Base-by-base conservation (phyloP, 1,140 invertebrate genomes). In the Aplysia californica region DNA sequence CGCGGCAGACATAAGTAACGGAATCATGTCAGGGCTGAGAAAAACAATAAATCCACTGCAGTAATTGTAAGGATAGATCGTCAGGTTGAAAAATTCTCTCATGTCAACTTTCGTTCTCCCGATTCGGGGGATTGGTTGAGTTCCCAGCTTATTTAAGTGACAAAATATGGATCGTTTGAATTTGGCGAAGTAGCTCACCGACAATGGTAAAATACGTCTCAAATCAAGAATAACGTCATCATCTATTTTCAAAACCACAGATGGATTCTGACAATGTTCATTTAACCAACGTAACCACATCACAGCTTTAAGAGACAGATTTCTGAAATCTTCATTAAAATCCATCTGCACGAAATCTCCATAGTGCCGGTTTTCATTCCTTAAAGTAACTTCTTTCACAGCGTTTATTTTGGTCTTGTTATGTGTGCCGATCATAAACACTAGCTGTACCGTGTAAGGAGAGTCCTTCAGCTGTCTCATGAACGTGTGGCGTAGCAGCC, bases 201-300 rank as follows among this genome's bases (percentile, higher is more conserved):
- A 33, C 23, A 66, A 23, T 2, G 31, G 23, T 20, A 83, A 50
- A 5, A 80, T 0, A 38, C 70, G 71, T 31, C 93, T 93, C 18
- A 96, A 84, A 89, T 96, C 94, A 21, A 96, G 91, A 41, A 95
- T 93, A 73, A 94, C 94, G 85, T 97, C 96, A 88, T 97, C 95
- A 87, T 97, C 96, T 87, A 95, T 93, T 92, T 97, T 97, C 4
- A 97, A 91, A 26, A 96, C 91, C 82, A 92, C 95, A 75, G 92
- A 90, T 1, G 92, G 91, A 39, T 91, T 89, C 6, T 83, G 80
- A 86, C 96, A 97, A 79, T 92, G 89, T 29, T 88, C 89, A 0
- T 91, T 84, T 0, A 92, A 93, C 95, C 96, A 97, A 82, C 92
- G 91, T 36, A 96, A 86, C 0, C 95, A 96, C 95, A 96, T 96